Evolutionary conservation across 2,797 vertebrate species (phyloP).

Genomic region (Prunella strophiata): DNA sequence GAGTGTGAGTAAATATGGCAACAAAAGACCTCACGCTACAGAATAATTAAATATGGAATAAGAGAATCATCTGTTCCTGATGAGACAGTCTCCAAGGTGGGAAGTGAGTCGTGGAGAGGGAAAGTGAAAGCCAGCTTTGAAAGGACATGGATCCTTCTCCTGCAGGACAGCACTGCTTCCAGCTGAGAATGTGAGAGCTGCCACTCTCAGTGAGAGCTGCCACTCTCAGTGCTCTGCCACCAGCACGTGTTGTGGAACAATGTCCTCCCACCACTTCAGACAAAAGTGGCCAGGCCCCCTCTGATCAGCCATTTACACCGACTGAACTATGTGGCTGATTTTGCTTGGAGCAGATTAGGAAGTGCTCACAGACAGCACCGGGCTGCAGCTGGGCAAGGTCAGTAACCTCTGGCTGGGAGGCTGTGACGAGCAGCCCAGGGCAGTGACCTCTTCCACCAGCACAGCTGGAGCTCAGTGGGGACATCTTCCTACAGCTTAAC

Average conservation of each 20-base stretch:
- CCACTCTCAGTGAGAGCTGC: fast-evolving
- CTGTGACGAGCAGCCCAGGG: fast-evolving
- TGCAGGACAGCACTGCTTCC: fast-evolving
- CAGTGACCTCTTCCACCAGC: not conserved
- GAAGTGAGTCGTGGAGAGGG: not conserved
- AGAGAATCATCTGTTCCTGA: not conserved
- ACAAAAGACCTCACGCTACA: not conserved
- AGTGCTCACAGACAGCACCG: not conserved
- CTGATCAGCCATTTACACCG: not conserved
- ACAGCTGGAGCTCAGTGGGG: not conserved
- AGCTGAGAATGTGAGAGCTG: not conserved
- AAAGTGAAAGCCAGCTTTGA: not conserved
- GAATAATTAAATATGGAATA: not conserved
- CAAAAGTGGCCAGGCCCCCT: not conserved
- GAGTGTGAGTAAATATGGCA: not conserved
- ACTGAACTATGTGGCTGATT: not conserved
- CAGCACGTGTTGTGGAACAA: fast-evolving
- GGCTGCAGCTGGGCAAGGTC: not conserved
- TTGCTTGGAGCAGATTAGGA: not conserved
- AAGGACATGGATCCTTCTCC: not conserved
- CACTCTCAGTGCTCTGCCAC: fast-evolving
- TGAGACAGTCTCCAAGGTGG: not conserved
- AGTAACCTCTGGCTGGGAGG: not conserved
- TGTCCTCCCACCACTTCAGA: not conserved
- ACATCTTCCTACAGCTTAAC: not conserved